Percentiles rank a stretch among this genome's conserved stretches.
Evolutionary conservation across 1,140 invertebrate species (phyloP).

Genomic region (Drosophila triauraria): DNA sequence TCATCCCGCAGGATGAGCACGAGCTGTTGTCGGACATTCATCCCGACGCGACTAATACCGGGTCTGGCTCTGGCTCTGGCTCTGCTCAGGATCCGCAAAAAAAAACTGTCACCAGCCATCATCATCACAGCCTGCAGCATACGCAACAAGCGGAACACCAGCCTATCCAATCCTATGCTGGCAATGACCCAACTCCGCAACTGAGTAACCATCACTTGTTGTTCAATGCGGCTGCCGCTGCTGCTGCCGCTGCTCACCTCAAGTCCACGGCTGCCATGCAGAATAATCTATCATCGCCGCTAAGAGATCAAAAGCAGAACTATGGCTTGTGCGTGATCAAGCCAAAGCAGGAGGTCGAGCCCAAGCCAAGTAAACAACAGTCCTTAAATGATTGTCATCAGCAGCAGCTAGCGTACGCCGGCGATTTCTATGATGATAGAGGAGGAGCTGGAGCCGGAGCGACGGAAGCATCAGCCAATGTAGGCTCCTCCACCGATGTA

Average conservation of each 20-base stretch:
- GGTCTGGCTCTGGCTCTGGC: background rate
- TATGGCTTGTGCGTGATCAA: constrained; percentile 35
- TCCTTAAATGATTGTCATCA: constrained; percentile 29
- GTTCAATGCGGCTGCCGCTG: constrained; percentile 78
- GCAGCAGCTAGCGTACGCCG: constrained; percentile 28
- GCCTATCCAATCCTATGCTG: constrained; percentile 28
- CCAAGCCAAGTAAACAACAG: constrained; percentile 38
- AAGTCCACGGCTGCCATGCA: constrained; percentile 68
- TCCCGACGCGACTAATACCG: background rate
- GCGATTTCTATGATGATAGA: constrained; percentile 26
- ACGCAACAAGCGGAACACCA: constrained; percentile 45
- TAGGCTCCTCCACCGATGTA: constrained; percentile 18
- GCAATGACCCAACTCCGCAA: constrained; percentile 36
- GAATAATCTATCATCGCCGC: constrained; percentile 24
- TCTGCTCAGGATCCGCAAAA: constrained; percentile 1
- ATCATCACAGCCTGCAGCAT: constrained; percentile 41
- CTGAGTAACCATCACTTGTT: constrained; percentile 72
- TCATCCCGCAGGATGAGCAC: constrained; percentile 21
- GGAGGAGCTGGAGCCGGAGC: background rate
- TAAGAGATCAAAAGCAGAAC: constrained; percentile 18
- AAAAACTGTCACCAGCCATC: background rate
- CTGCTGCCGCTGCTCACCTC: constrained; percentile 74
- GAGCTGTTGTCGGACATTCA: constrained; percentile 17
- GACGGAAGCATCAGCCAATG: constrained; percentile 6
- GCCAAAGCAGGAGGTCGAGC: constrained; percentile 51